Evolutionary conservation across 2,797 vertebrate genomes (phyloP).

Genomic region (Dermochelys coriacea): DNA sequence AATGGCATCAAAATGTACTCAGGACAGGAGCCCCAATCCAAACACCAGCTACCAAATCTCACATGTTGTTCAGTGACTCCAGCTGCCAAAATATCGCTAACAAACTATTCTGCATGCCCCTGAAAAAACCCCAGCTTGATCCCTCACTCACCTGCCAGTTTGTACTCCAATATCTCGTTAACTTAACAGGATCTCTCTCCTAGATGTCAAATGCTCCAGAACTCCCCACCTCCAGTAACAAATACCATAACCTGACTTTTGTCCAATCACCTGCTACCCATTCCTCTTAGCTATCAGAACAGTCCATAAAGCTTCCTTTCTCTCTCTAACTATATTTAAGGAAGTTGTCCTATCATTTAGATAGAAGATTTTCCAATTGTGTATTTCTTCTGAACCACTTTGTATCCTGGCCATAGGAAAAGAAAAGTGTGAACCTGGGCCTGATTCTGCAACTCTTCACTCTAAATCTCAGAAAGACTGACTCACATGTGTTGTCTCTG

Average conservation of each 20-base stretch:
- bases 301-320: neutral
- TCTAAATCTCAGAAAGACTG: neutral
- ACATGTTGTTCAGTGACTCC: neutral
- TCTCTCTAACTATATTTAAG: neutral
- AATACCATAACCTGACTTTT: neutral
- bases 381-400: neutral
- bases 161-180: neutral
- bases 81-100: neutral
- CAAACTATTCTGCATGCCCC: neutral
- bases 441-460: neutral
- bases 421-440: neutral
- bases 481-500: neutral
- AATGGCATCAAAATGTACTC: neutral
- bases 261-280: neutral
- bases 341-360: neutral
- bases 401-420: neutral
- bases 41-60: neutral
- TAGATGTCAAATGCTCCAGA: neutral
- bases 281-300: neutral
- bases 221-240: neutral
- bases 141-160: neutral
- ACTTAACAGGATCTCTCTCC: neutral
- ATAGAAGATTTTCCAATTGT: neutral
- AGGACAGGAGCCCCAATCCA: neutral
- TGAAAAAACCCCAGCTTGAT: neutral